Evolutionary conservation across 1,140 invertebrate genomes (phyloP).

Genomic region (Coptotermes formosanus): DNA sequence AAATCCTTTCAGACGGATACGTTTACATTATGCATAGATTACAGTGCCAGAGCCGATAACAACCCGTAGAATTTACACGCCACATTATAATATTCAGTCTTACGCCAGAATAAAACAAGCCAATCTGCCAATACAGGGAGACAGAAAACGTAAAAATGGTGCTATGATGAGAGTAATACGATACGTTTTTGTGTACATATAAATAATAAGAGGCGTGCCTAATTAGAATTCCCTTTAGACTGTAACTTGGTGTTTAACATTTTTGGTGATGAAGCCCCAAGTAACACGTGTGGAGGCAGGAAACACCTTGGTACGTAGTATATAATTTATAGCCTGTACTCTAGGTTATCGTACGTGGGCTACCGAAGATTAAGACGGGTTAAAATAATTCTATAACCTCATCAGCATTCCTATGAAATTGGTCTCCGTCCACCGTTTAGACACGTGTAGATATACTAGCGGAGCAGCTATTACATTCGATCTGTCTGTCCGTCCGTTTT

Average conservation of each 20-base stretch:
- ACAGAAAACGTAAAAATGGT: not conserved
- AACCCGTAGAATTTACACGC: not conserved
- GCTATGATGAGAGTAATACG: not conserved
- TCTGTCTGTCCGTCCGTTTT: too few species aligned
- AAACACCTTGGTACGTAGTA: not conserved
- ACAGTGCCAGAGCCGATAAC: not conserved
- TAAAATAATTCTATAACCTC: not conserved
- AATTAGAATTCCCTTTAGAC: not conserved
- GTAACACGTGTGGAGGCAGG: not conserved
- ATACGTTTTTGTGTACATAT: not conserved
- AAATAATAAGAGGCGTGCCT: not conserved
- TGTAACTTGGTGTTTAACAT: not conserved
- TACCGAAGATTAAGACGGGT: not conserved
- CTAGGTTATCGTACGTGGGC: not conserved
- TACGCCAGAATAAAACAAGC: not conserved
- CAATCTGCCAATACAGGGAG: not conserved
- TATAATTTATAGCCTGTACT: conserved; percentile 7
- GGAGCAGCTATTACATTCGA: too few species aligned
- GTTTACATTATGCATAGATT: not conserved
- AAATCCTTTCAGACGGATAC: not conserved
- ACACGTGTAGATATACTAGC: too few species aligned
- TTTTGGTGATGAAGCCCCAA: not conserved
- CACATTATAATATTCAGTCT: not conserved
- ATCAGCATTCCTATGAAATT: too few species aligned
- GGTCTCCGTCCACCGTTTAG: too few species aligned